Evolutionary conservation across 2,113 vertebrate species (phyloP), one percentile per base, ranked within the genome.

Genomic region (Pogonocichla stellata): DNA sequence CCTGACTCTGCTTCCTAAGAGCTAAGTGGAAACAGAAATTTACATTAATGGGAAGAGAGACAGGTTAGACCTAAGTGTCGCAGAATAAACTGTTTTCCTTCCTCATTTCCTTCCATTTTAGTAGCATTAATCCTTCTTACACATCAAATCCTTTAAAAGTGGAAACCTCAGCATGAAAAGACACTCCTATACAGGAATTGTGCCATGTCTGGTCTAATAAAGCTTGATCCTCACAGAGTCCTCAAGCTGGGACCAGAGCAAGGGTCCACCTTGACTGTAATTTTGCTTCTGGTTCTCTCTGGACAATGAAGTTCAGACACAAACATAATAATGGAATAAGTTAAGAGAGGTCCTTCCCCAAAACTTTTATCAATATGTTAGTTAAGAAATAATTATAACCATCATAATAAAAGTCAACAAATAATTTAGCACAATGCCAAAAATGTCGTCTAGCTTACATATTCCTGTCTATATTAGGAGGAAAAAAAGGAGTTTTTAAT

Each of bases 11-110:
- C 42, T 87, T 91, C 84, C 66, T 83, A 80, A 77, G 67, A 86
- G 54, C 74, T 94, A 94, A 96, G 79, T 58, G n/a, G 65, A 91
- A 95, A 91, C 83, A 95, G 92, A 87, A 92, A 91, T 86, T 74
- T 91, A 45, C 34, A 40, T 60, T 70, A 78, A 77, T 47, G 51
- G 14, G 38, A 61, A 82, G n/a, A 82, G 29, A 93, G 42, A 70
- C 12, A 73, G 43, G 18, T 51, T 70, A 86, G 65, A 75, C 31
- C 12, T 51, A 74, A 77, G 48, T 71, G 53, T 72, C 43, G 40
- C 9, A 58, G 69, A 38, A 80, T 50, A 79, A 82, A 65, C 2
- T 22, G 5, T n/a, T 84, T 91, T 84, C 9, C 14, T 80, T 88
- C 47, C 20, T 62, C 3, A 42, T 80, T 88, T 93, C 23, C 33